A percentile compares a stretch with the other conserved stretches of the same genome.
These are phyloP conservation scores for Anastatus disparis DNA, from an alignment of 1,140 invertebrate genomes.

Conservation along the genomic window DNA sequence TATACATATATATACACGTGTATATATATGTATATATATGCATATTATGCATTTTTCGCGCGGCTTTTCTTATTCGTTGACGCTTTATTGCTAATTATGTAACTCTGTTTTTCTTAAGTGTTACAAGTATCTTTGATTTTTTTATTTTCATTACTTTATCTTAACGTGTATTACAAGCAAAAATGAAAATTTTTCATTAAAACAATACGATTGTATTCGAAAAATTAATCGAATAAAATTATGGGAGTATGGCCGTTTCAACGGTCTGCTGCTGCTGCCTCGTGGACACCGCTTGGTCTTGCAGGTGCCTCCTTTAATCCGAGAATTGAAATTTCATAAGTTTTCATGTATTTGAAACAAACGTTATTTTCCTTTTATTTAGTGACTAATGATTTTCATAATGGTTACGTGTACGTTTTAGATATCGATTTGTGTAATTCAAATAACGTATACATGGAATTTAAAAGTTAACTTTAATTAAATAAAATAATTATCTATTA, in stretches of 20 bases:
- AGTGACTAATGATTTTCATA: too few relatives aligned
- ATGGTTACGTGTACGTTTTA: too few relatives aligned
- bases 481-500: too few relatives aligned
- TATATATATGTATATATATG: too few relatives aligned
- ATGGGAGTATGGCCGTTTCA: neutral
- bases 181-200: neutral
- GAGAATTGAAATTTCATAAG: neutral
- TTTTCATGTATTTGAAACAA: neutral
- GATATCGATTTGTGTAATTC: too few relatives aligned
- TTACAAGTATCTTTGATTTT: neutral
- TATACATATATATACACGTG: too few relatives aligned
- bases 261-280: neutral
- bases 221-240: neutral
- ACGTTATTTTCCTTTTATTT: too few relatives aligned
- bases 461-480: too few relatives aligned
- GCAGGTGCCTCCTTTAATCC: constrained; percentile 6
- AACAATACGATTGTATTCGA: neutral
- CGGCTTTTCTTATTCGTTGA: constrained; percentile 14
- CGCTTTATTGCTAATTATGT: constrained; percentile 7
- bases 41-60: constrained; percentile 11
- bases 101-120: neutral
- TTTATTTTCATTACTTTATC: neutral
- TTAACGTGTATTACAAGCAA: neutral
- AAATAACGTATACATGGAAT: too few relatives aligned
- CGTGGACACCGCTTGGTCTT: constrained; percentile 6